Conservation (phyloP, 2,797 vertebrate genomes). For the Karalla daura region DNA sequence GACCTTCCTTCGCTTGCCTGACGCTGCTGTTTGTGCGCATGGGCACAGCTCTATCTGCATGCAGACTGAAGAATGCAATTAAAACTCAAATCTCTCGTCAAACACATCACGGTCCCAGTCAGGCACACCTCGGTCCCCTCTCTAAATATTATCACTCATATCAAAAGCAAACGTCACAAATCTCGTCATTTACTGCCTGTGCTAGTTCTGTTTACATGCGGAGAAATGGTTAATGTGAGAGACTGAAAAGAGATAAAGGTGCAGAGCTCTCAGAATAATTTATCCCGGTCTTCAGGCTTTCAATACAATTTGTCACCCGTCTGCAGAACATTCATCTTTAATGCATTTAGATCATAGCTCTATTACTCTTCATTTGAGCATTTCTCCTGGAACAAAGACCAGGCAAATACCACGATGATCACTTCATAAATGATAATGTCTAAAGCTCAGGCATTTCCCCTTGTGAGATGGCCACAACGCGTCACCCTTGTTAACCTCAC, state of each 20-base stretch:
- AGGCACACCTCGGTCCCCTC: slow-evolving; percentile 63
- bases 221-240: slow-evolving; percentile 46
- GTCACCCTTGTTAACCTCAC: too few species aligned
- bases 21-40: slow-evolving; percentile 31
- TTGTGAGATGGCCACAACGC: neutral
- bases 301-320: neutral
- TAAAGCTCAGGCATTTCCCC: neutral
- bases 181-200: slow-evolving; percentile 71
- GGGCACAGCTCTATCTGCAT: slow-evolving; percentile 64
- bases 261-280: slow-evolving; percentile 23
- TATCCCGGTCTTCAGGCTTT: slow-evolving; percentile 16
- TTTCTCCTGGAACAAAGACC: neutral
- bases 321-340: neutral
- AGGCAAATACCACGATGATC: neutral
- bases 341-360: neutral
- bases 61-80: slow-evolving; percentile 78
- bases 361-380: too few species aligned
- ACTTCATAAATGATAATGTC: slow-evolving; percentile 4
- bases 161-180: slow-evolving; percentile 84
- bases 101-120: slow-evolving; percentile 73
- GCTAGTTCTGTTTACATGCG: slow-evolving; percentile 72
- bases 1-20: slow-evolving; percentile 27
- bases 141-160: slow-evolving; percentile 85
- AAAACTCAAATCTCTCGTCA: slow-evolving; percentile 82
- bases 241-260: slow-evolving; percentile 39